Evolutionary conservation across 2,113 vertebrate genomes (phyloP), one percentile per base, ranked within the genome.

Genomic region (Prunella fulvescens): DNA sequence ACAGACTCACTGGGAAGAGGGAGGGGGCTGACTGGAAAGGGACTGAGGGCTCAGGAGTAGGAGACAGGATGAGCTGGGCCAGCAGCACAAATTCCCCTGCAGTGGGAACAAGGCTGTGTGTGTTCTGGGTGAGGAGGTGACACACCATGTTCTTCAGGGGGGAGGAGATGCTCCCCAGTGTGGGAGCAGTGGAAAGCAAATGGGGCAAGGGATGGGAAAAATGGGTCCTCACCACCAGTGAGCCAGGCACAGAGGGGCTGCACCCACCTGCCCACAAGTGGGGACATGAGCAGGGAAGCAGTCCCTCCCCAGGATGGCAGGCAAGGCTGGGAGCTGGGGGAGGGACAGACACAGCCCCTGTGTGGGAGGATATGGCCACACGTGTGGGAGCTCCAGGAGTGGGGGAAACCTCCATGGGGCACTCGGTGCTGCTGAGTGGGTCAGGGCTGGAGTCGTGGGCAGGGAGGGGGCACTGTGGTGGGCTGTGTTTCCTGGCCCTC

Each of bases 71-170:
- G 47, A 23, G 14, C 37, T 14, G 69, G 31, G n/a, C 10, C 7
- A 12, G 73, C 50, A 48, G 65, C 65, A 56, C n/a, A 18, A 15
- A 15, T 7, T n/a, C 25, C 25, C 15, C 7, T 5, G 19, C 29
- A 1, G 39, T 8, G 70, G 40, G 67, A 11, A 3, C 3, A 3
- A 18, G 33, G 50, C 61, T 22, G 39, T 2, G 14, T 4, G 31
- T 33, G 44, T 5, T 35, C 45, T 5, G 25, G 37, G 42, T 3
- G 14, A 23, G 65, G 12, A 17, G 16, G 14, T 35, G 26, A 9
- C 10, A 7, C 3, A 7, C 6, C 8, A 0, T 0, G 28, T 7
- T 16, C 18, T 16, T 8, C 9, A 3, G 31, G 28, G 39, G 45
- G 45, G 7, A 9, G 13, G 33, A 29, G 31, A 16, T 17, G 10